Base-by-base conservation (phyloP, 1,140 invertebrate genomes). In the Cherax quadricarinatus region DNA sequence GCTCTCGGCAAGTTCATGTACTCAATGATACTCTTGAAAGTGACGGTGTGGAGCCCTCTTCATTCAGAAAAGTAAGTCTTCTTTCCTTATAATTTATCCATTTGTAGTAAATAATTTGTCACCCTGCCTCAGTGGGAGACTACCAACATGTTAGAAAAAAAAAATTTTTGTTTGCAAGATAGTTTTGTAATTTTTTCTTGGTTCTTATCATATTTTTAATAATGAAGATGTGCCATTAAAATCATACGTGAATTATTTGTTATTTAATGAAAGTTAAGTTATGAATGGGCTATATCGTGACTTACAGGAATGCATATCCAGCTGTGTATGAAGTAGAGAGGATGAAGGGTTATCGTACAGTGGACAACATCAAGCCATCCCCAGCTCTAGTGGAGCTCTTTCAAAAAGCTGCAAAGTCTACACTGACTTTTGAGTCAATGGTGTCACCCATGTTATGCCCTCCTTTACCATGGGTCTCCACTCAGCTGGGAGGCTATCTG, bases 351-450 rank as follows among this genome's bases (percentile, higher is more conserved):
- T 95, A 96, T 0, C 93, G 96, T 48, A 94, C 97, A 0, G 96
- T 96, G 83, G 97, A 98, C 95, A 97, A 98, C 95, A 96, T 98
- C n/a, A 97, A 98, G 95, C 97, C 98, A 41, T 97, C 98, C 96
- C 98, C 98, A 18, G 94, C 96, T 66, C 94, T 99, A 21, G 95
- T 96, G 6, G 96, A 96, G 81, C 94, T 98, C 62, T 97, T 97
- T 94, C 95, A 96, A 51, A 96, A 96, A 41, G 97, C 97, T 1
- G 95, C 96, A 21, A 91, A 93, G 18, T 93, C 94, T 5, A 89
- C 57, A 4, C 53, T 94, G 12, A 93, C 87, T 16, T 98, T 99
- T 95, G 96, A 97, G 66, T 95, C 96, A 0, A 95, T 95, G 91
- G 95, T 97, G 79, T 94, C 98, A 79, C 98, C 98, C 4, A 97